Evolutionary conservation across 2,888 invertebrate species (phyloP), one percentile per base, ranked within the genome.

Genomic region (Andrena minutula): DNA sequence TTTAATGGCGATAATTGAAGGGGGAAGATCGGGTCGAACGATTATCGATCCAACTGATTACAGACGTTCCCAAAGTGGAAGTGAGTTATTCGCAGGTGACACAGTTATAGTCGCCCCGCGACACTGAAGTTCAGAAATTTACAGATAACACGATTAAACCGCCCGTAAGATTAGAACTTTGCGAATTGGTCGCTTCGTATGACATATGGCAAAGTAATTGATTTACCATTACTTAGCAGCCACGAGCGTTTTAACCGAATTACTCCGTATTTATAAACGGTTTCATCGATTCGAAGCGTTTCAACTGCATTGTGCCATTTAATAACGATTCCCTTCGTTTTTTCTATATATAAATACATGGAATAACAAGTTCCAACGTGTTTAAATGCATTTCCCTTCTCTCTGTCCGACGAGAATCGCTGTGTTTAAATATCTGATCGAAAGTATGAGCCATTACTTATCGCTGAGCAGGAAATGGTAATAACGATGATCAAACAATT

Each of bases 401-500:
- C 76, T 60, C 30, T 20, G 71, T 26, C 75, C 26, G 60, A 64
- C 63, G 65, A 20, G 35, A 58, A 35, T 73, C 32, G 53, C 30
- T 23, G 61, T n/a, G 58, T 10, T 41, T 66, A 26, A 60, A 51
- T 70, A 65, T 75, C 70, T 41, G 28, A 56, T 69, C 71, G 73
- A 72, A 53, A 65, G 61, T 47, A n/a, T 76, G 20, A 53, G 30
- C 26, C 51, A 41, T 70, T 26, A 23, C 68, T 79, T 82, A 70
- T 72, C 71, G 26, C 71, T 41, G 69, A 51, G 58, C n/a, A 32
- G 64, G 35, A 75, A 86, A 74, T 72, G 64, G 32, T 60, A 80
- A 82, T 74, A 75, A 82, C 68, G 49, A 80, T 82, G 68, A 78
- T 77, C 64, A 75, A 82, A 78, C 72, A 79, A 82, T 86, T 83